phyloP scores from a whole-genome alignment of 2,888 invertebrate species.

The Torymus texanus region DNA sequence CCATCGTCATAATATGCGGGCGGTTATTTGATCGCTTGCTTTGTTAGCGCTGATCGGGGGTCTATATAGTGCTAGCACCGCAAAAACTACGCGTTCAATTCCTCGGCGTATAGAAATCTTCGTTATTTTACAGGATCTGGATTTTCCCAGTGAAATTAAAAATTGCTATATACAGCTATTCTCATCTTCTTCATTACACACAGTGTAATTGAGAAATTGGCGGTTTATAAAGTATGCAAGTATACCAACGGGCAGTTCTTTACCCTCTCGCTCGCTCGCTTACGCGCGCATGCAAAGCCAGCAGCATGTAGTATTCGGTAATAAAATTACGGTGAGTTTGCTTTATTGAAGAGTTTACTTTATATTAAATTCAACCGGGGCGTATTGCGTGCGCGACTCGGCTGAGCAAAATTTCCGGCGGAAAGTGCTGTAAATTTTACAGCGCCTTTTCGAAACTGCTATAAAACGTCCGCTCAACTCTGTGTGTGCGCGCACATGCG shows the following conservation, averaged over 20 bases:
- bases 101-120: too few relatives aligned
- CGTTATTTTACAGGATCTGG: too few relatives aligned
- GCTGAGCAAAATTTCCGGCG: neutral
- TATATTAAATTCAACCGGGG: constrained; percentile 4
- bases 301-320: constrained; percentile 1
- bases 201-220: too few relatives aligned
- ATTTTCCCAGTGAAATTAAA: too few relatives aligned
- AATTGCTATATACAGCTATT: too few relatives aligned
- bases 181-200: too few relatives aligned
- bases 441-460: constrained; percentile 32
- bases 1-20: constrained; percentile 42
- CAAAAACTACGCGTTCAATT: neutral
- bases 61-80: neutral
- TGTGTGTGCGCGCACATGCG: neutral
- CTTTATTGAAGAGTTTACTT: constrained; percentile 9
- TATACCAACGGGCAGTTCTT: too few relatives aligned
- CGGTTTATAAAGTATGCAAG: too few relatives aligned
- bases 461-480: constrained; percentile 15
- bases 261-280: too few relatives aligned
- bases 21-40: constrained; percentile 46
- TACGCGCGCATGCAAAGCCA: neutral
- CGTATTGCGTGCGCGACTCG: constrained; percentile 4
- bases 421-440: constrained; percentile 39
- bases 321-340: constrained; percentile 18
- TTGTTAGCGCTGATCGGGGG: constrained; percentile 37